phyloP scores from a whole-genome alignment of 2,888 invertebrate species.

The Synergus laeviventris region DNA sequence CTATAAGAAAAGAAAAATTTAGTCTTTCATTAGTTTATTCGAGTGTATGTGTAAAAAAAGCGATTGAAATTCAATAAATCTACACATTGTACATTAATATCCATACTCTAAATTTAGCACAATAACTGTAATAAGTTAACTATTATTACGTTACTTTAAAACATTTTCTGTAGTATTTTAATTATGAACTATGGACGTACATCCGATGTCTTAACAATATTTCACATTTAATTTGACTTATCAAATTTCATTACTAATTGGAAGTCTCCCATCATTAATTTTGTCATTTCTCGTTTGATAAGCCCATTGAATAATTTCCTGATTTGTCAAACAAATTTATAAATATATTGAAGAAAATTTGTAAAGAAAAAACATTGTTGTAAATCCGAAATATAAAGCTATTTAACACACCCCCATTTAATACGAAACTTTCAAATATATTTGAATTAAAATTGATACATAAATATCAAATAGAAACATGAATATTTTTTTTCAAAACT shows the following conservation, averaged over 20 bases:
- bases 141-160: background rate
- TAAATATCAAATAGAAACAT: background rate
- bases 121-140: constrained; percentile 21
- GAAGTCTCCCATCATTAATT: background rate
- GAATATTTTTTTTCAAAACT: background rate
- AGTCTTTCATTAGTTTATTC: constrained; percentile 34
- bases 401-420: background rate
- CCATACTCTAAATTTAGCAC: constrained; percentile 3
- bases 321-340: background rate
- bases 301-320: background rate
- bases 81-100: constrained; percentile 24
- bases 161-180: background rate
- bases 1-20: no score
- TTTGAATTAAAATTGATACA: constrained; percentile 6
- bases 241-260: background rate
- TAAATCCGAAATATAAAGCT: background rate
- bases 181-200: constrained; percentile 4
- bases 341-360: background rate
- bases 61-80: constrained; percentile 1
- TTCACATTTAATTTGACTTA: background rate
- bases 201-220: constrained; percentile 1
- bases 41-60: constrained; percentile 30
- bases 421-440: background rate
- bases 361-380: background rate
- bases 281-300: background rate